Base-by-base conservation (phyloP, 2,797 vertebrate species). In the Hipposideros larvatus region DNA sequence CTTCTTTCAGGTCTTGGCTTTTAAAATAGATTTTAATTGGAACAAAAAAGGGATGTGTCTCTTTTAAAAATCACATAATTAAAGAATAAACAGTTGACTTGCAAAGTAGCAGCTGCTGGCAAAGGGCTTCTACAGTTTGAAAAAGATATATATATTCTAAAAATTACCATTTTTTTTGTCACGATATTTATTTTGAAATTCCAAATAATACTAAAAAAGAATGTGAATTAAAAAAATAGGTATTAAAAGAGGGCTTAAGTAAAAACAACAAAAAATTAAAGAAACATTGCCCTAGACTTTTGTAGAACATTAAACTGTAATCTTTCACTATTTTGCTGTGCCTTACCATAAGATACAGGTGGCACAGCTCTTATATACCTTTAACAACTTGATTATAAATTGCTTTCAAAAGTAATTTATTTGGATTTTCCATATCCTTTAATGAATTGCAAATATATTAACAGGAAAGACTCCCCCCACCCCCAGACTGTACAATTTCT, bases 321-420 rank as follows among this genome's bases (percentile, higher is more conserved):
- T 79, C 65, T 83, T 75, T 88, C 41, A 89, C 43, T 93, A 16
- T 55, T 91, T 71, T 74, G 79, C 96, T 97, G 92, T 95, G 95
- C 83, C 68, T 96, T 93, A 90, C 59, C 96, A 92, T 91, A 63
- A 95, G 87, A 97, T 94, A 96, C 75, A 94, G 73, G 85, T 48
- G 68, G 96, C 96, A 97, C 95, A 96, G 96, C 87, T 93, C 78
- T 91, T 48, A 65, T 28, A 80, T 7, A 91, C 88, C 84, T 96
- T 97, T 97, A 97, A 93, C 97, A 61, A 97, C 87, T 79, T 87
- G 85, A 93, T 97, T 96, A 92, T 93, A 94, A 97, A 95, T 77
- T 98, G 98, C 98, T 98, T 98, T 98, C 98, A 98, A 99, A 99
- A 99, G 98, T 98, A 98, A 98, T 99, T 99, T 99, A 99, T 99